Evolutionary conservation across 2,888 invertebrate species (phyloP), one percentile per base, ranked within the genome.

Genomic region (Epirrita christyi): DNA sequence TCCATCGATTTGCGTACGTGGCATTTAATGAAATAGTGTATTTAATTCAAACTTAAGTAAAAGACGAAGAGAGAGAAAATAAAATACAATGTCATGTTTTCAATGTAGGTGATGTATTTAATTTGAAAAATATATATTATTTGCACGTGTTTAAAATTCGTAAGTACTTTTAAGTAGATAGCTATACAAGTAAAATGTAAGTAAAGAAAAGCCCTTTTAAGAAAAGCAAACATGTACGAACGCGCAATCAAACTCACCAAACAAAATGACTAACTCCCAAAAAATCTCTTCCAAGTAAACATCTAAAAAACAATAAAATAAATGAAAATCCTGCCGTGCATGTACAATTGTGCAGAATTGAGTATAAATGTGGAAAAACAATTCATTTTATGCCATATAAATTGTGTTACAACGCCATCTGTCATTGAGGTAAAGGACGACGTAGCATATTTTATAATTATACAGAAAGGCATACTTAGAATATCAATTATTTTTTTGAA

Each of bases 241-340:
- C 27, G 43, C 11, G 49, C 34, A 68, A 72, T 62, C 55, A 72
- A 68, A 73, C 57, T 49, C 46, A 46, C 41, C 61, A 64, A 68
- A 67, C 69, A 73, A 78, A 73, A 80, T 90, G 89, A 90, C 83
- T 88, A 88, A 89, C 78, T 74, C 79, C 63, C 74, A 72, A 87
- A 89, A 86, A 82, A 87, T 85, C 78, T 76, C 75, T 91, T 90
- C 91, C 80, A 77, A 81, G 90, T 86, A 91, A 81, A 85, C 81
- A 84, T 77, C 52, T 55, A 54, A 61, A 59, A 83, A 83, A 78
- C 83, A 84, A 84, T 85, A 85, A 83, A 83, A 82, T 80, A 85
- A 85, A 82, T 78, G 75, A 59, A 68, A 59, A 68, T 72, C 83
- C 78, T 76, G 76, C 55, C 62, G 75, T 70, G 90, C 86, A 91